Evolutionary conservation across 2,113 vertebrate genomes (phyloP).

Genomic region (Actenoides lindsayi): DNA sequence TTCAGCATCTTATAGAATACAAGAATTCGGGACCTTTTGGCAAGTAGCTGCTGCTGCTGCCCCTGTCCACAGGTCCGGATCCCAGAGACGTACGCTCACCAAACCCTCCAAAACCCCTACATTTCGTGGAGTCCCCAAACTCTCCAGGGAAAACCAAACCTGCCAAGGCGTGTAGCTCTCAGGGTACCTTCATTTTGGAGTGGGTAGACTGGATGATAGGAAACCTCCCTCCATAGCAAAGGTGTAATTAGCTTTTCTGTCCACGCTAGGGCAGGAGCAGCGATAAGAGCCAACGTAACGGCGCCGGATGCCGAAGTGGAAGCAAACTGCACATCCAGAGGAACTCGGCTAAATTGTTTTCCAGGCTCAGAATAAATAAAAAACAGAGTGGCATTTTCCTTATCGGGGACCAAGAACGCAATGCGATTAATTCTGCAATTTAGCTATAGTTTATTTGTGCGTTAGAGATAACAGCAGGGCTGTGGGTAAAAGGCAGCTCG

Average conservation of each 20-base stretch:
- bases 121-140: background rate
- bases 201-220: background rate
- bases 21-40: background rate
- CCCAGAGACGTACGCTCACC: background rate
- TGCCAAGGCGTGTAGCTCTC: background rate
- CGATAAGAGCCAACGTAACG: background rate
- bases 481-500: slow-evolving; percentile 15
- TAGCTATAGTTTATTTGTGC: slow-evolving; percentile 37
- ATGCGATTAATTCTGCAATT: slow-evolving; percentile 63
- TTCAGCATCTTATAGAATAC: background rate
- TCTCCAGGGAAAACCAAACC: background rate
- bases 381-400: slow-evolving; percentile 23
- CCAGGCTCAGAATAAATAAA: slow-evolving; percentile 48
- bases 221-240: background rate
- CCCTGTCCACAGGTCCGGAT: background rate
- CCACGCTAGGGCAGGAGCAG: background rate
- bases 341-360: slow-evolving; percentile 48
- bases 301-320: background rate
- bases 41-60: background rate
- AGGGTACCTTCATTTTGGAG: background rate
- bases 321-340: slow-evolving; percentile 15
- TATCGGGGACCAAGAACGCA: slow-evolving; percentile 41
- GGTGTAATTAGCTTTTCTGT: slow-evolving; percentile 36
- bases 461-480: slow-evolving; percentile 37
- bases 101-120: background rate